These are phyloP conservation scores for Daphoenositta chrysoptera DNA, from an alignment of 2,113 vertebrate species.

Conservation along the genomic window DNA sequence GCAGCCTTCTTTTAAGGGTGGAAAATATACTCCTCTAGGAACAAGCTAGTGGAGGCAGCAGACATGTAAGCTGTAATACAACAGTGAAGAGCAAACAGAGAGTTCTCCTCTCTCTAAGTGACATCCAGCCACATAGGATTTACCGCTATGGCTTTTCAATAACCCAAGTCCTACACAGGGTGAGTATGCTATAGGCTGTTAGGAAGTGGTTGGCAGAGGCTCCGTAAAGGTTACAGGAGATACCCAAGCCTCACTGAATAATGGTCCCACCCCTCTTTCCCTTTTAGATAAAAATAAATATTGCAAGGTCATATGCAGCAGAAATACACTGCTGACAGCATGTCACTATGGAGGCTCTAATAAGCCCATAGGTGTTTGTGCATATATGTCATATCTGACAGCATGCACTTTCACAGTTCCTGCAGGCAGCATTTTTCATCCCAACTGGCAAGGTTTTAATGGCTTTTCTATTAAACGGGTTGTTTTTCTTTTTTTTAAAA, in stretches of 20 bases:
- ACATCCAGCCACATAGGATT: slow-evolving; percentile 9
- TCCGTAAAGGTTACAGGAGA: background rate
- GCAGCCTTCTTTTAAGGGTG: slow-evolving; percentile 26
- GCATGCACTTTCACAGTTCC: background rate
- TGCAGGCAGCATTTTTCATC: slow-evolving; percentile 8
- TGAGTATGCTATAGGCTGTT: background rate
- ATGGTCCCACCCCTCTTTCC: background rate
- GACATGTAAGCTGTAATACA: background rate
- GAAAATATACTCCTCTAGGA: slow-evolving; percentile 47
- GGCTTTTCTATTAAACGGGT: background rate
- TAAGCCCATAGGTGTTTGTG: background rate
- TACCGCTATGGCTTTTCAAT: background rate
- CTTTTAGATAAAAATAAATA: slow-evolving; percentile 4
- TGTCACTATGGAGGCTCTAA: background rate
- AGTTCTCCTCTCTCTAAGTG: slow-evolving; percentile 1
- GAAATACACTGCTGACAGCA: background rate
- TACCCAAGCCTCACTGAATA: background rate
- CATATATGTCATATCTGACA: slow-evolving; percentile 5
- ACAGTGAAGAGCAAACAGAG: slow-evolving; percentile 12
- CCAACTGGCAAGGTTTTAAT: background rate
- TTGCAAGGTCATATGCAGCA: background rate
- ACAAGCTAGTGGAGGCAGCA: background rate
- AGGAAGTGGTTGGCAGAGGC: background rate
- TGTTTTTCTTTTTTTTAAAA: background rate
- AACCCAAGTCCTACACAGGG: background rate